A percentile compares a stretch with the other conserved stretches of the same genome.
Conservation (phyloP, 92 coral and sea anemone genomes). For the Porites lobata region DNA sequence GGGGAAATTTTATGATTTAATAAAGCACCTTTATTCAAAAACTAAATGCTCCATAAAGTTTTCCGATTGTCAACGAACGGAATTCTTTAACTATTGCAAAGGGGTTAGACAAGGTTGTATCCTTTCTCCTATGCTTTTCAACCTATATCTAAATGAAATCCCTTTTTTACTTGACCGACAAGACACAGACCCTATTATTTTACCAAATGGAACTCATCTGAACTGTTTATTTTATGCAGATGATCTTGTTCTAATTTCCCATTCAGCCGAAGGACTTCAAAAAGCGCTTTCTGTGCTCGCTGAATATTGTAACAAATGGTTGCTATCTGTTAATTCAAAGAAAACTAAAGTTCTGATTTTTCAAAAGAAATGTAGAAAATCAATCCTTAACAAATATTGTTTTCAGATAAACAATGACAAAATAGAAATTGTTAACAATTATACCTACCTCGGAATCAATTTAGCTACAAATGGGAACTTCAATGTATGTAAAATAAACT, state of each 20-base stretch:
- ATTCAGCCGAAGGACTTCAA: conserved; percentile 18
- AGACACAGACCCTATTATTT: conserved; percentile 4
- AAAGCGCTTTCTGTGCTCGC: neutral
- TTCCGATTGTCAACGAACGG: neutral
- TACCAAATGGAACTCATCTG: conserved; percentile 31
- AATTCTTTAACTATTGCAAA: neutral
- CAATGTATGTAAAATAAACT: neutral
- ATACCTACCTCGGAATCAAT: conserved; percentile 16
- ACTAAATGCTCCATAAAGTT: neutral
- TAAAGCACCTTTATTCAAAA: neutral
- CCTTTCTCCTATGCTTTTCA: neutral
- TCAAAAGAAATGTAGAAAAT: conserved; percentile 43
- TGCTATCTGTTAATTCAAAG: conserved; percentile 21
- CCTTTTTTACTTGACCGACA: neutral
- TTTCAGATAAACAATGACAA: neutral
- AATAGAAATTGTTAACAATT: conserved; percentile 17
- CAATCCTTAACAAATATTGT: conserved; percentile 4
- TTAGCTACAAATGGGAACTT: conserved; percentile 14
- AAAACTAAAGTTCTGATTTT: conserved; percentile 40
- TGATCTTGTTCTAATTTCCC: conserved; percentile 29
- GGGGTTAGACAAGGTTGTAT: neutral
- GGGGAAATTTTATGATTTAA: conserved; percentile 16
- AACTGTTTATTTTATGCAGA: conserved; percentile 40
- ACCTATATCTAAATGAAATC: too few species aligned
- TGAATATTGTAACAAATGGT: conserved; percentile 25